A percentile compares a stretch with the other conserved stretches of the same genome.
These are phyloP conservation scores for Megaleporinus macrocephalus DNA, from an alignment of 2,113 vertebrate genomes.

Conservation along the genomic window DNA sequence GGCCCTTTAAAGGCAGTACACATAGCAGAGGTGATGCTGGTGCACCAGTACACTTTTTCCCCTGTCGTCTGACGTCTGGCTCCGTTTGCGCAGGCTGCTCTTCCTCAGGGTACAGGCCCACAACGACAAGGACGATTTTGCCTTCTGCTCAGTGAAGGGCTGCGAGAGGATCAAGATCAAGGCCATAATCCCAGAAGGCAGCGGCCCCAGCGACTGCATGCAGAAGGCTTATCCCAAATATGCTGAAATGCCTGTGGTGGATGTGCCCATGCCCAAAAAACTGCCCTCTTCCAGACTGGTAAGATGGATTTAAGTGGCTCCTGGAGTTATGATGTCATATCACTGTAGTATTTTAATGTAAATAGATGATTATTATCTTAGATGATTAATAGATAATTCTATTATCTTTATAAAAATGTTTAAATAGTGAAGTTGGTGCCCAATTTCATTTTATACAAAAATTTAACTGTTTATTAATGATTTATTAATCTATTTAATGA, in stretches of 20 bases:
- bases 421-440: no score
- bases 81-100: constrained; percentile 80
- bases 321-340: not conserved
- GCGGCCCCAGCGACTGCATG: constrained; percentile 86
- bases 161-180: constrained; percentile 93
- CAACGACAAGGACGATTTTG: constrained; percentile 85
- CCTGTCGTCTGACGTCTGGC: not conserved
- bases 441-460: no score
- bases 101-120: constrained; percentile 90
- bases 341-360: not conserved
- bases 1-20: not conserved
- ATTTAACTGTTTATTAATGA: no score
- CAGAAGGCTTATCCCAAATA: constrained; percentile 87
- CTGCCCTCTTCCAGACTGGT: constrained; percentile 79
- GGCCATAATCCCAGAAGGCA: constrained; percentile 82
- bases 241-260: constrained; percentile 82
- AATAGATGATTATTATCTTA: no score
- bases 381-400: no score
- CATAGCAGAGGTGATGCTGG: not conserved
- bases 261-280: constrained; percentile 92
- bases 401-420: no score
- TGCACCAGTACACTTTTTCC: not conserved
- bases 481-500: no score
- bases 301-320: constrained; percentile 48
- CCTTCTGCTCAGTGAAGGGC: constrained; percentile 92